Conservation (phyloP, 2,797 vertebrate species). For the Acropternis orthonyx region DNA sequence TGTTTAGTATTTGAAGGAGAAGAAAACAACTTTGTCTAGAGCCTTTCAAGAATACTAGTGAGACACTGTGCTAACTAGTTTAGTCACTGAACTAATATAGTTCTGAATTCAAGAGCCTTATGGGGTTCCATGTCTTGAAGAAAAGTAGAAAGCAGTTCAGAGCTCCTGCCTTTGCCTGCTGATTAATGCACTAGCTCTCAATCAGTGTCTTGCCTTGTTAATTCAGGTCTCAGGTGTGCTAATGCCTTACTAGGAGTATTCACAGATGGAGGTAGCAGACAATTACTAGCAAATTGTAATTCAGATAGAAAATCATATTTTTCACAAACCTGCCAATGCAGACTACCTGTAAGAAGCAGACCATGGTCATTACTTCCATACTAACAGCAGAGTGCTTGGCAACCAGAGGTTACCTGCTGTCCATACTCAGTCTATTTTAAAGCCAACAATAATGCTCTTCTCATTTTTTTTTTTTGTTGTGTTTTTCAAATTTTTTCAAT, state of each 20-base stretch:
- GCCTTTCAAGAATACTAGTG: not conserved
- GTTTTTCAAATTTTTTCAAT: not conserved
- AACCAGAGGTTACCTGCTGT: not conserved
- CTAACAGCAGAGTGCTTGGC: not conserved
- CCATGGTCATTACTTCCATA: not conserved
- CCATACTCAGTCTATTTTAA: not conserved
- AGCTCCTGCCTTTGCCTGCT: not conserved
- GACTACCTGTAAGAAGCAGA: not conserved
- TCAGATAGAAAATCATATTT: not conserved
- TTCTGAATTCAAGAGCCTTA: not conserved
- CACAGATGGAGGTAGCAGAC: not conserved
- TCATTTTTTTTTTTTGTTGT: not conserved
- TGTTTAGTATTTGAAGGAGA: not conserved
- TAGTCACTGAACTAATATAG: not conserved
- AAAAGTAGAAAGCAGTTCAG: not conserved
- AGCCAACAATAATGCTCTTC: not conserved
- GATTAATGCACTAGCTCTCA: not conserved
- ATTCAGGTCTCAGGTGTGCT: not conserved
- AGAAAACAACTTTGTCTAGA: not conserved
- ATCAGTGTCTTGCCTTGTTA: not conserved
- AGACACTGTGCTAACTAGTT: not conserved
- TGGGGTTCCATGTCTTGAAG: not conserved
- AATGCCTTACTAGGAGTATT: not conserved
- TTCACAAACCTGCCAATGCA: not conserved
- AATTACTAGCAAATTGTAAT: not conserved